These are phyloP conservation scores for Squalus acanthias DNA, from an alignment of 2,797 vertebrate species.

Conservation along the genomic window DNA sequence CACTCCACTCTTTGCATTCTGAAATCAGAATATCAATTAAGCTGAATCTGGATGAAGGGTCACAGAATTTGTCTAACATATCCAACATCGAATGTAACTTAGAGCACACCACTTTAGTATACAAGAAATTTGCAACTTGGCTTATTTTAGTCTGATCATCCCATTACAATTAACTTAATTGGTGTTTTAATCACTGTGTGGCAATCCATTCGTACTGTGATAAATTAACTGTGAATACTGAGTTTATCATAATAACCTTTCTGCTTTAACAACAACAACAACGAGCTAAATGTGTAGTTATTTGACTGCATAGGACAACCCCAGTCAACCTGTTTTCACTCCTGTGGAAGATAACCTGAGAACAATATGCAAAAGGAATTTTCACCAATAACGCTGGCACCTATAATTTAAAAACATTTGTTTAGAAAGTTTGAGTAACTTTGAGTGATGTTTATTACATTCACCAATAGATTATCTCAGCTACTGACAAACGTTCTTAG, in stretches of 20 bases:
- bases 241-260: not conserved
- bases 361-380: not conserved
- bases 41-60: not conserved
- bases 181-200: not conserved
- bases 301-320: not conserved
- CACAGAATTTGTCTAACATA: not conserved
- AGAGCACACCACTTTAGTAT: not conserved
- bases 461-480: not conserved
- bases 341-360: not conserved
- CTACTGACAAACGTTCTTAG: not conserved
- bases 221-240: not conserved
- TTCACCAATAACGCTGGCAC: not conserved
- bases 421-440: not conserved
- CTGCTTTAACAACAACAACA: not conserved
- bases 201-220: not conserved
- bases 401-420: not conserved
- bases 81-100: not conserved
- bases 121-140: not conserved
- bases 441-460: not conserved
- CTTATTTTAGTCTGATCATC: not conserved
- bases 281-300: not conserved
- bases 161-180: not conserved
- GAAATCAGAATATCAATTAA: not conserved
- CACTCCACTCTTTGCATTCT: not conserved
- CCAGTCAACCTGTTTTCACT: not conserved